These are phyloP conservation scores for Morpho deidamia DNA, from an alignment of 2,888 invertebrate genomes.

Conservation along the genomic window DNA sequence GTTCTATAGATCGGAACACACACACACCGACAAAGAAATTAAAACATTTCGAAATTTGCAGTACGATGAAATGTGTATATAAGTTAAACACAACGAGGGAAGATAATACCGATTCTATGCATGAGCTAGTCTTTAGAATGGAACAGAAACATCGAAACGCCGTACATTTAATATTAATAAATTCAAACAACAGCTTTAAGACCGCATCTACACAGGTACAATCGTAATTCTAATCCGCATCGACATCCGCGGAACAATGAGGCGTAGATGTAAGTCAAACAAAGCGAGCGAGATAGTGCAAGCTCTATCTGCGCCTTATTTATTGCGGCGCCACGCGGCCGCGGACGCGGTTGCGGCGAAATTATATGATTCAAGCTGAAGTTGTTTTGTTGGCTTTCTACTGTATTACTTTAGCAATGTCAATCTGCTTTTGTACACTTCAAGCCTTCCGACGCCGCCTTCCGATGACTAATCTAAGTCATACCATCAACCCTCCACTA, in stretches of 20 bases:
- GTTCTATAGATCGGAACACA: too few species aligned
- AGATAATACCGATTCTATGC: not conserved
- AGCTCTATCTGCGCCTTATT: slow-evolving; percentile 46
- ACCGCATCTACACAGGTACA: slow-evolving; percentile 13
- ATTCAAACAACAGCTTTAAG: slow-evolving; percentile 14
- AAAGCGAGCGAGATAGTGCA: slow-evolving; percentile 29
- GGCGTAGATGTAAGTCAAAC: slow-evolving; percentile 20
- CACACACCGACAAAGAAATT: too few species aligned
- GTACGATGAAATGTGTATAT: too few species aligned
- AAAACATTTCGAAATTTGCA: too few species aligned
- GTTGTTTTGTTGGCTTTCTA: slow-evolving; percentile 18
- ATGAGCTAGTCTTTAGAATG: not conserved
- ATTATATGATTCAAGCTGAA: slow-evolving; percentile 18
- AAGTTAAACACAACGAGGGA: not conserved
- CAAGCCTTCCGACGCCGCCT: too few species aligned
- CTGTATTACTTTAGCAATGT: slow-evolving; percentile 8
- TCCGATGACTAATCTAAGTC: too few species aligned
- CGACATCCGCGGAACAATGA: slow-evolving; percentile 24
- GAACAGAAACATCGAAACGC: not conserved
- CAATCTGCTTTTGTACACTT: not conserved
- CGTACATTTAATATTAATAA: slow-evolving; percentile 9
- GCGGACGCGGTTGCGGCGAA: slow-evolving; percentile 12
- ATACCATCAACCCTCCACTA: too few species aligned
- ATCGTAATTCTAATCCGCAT: slow-evolving; percentile 23
- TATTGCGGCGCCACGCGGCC: slow-evolving; percentile 35